Conservation (phyloP, 2,888 invertebrate species). For the Amiota mariae region DNA sequence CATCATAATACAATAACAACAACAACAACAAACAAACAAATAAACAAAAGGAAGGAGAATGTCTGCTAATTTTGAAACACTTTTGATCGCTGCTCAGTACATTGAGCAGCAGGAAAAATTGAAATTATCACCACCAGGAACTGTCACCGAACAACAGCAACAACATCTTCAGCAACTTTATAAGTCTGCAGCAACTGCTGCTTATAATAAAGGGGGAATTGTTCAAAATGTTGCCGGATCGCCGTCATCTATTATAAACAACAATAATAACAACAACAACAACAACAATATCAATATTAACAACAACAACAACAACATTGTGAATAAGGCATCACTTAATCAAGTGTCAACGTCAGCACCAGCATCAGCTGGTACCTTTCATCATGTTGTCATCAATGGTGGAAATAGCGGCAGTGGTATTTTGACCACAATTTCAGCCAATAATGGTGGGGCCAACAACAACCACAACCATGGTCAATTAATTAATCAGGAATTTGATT, state of each 20-base stretch:
- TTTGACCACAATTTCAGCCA: neutral
- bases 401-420: neutral
- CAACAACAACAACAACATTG: neutral
- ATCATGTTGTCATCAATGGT: neutral
- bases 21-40: neutral
- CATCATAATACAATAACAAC: neutral
- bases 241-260: slow-evolving; percentile 3
- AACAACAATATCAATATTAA: slow-evolving; percentile 5
- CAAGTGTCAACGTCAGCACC: slow-evolving; percentile 1
- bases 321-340: neutral
- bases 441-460: neutral
- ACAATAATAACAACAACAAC: slow-evolving; percentile 4
- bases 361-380: slow-evolving; percentile 15
- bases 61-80: slow-evolving; percentile 65
- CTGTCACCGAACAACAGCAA: slow-evolving; percentile 12
- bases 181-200: neutral
- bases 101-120: slow-evolving; percentile 70
- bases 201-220: neutral
- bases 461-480: slow-evolving; percentile 19
- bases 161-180: slow-evolving; percentile 14
- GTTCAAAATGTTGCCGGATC: neutral
- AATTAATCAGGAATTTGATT: slow-evolving; percentile 18
- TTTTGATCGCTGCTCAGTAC: slow-evolving; percentile 70
- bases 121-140: slow-evolving; percentile 51
- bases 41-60: slow-evolving; percentile 42